Conservation (phyloP, 2,888 invertebrate species). For the Philaethria dido region DNA sequence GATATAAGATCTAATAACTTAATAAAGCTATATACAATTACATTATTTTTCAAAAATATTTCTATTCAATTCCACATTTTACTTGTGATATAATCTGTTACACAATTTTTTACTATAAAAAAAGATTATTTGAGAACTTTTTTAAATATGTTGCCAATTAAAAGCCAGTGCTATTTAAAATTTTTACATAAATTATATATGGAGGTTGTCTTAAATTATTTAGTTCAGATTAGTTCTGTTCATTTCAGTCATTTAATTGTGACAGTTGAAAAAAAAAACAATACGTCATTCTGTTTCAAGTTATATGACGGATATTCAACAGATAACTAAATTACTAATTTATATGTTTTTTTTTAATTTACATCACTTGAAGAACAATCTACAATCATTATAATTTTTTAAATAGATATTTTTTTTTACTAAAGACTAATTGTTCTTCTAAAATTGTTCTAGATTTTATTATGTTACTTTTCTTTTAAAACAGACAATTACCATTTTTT, state of each 20-base stretch:
- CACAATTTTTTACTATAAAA: background rate
- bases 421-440: background rate
- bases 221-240: too few relatives aligned
- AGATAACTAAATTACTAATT: background rate
- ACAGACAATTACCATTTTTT: background rate
- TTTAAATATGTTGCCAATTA: too few relatives aligned
- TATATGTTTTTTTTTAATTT: background rate
- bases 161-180: background rate
- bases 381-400: background rate
- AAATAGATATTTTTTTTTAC: background rate
- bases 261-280: too few relatives aligned
- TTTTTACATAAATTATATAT: background rate
- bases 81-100: background rate
- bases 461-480: background rate
- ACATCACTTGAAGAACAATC: background rate
- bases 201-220: background rate
- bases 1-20: background rate
- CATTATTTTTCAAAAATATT: conserved; percentile 3
- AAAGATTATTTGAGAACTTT: too few relatives aligned
- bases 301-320: background rate
- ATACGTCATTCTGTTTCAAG: background rate
- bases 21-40: background rate
- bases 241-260: too few relatives aligned
- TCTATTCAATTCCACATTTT: conserved; percentile 10
- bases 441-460: background rate